Conservation (phyloP, 2,797 vertebrate genomes). For the Eulemur albifrons region DNA sequence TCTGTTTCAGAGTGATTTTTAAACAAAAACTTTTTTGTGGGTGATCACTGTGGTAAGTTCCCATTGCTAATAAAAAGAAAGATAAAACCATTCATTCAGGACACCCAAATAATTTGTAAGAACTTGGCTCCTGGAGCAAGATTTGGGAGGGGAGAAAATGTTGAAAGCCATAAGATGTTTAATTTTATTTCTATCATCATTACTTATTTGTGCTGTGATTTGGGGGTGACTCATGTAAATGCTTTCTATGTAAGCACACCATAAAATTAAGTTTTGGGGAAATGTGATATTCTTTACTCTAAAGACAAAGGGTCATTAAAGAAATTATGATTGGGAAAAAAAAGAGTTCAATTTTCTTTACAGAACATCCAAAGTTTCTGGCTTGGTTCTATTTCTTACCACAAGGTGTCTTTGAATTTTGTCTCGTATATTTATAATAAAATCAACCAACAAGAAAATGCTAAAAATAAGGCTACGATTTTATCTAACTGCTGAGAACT, state of each 20-base stretch:
- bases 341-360: neutral
- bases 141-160: neutral
- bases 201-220: constrained; percentile 14
- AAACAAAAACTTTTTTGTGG: neutral
- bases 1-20: constrained; percentile 30
- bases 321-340: neutral
- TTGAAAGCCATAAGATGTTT: neutral
- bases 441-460: neutral
- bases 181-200: neutral
- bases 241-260: neutral
- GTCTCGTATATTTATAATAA: neutral
- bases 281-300: neutral
- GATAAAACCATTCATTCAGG: neutral
- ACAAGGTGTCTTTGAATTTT: neutral
- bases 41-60: neutral
- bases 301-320: neutral
- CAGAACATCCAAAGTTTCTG: neutral
- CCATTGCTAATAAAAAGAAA: constrained; percentile 13
- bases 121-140: neutral
- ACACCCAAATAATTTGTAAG: neutral
- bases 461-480: neutral
- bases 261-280: neutral
- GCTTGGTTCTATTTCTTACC: neutral
- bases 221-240: neutral
- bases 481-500: neutral